Base-by-base conservation (phyloP, 1,140 invertebrate species). In the Archegozetes longisetosus region DNA sequence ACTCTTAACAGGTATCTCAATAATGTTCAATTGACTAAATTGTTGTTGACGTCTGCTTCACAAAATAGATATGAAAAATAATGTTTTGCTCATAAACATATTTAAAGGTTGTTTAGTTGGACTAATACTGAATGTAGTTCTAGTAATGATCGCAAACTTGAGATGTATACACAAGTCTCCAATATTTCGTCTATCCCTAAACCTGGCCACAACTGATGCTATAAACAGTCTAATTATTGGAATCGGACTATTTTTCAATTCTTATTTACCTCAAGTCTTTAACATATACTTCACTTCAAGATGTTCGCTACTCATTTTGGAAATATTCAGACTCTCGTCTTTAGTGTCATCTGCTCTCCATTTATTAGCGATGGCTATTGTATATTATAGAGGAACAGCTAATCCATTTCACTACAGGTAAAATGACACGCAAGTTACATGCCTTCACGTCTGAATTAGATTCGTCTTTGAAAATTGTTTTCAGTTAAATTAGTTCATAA, bases 311-410 rank as follows among this genome's bases (percentile, higher is more conserved):
- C 62, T 75, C 48, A 65, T 66, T 3, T 58, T 79, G 1, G 79
- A 80, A 67, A 76, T 72, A 1, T 69, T 78, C 25, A 65, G 79
- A 55, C 64, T 80, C 47, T 75, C 74, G 3, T 74, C 72, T 1
- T 70, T 80, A 27, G 70, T 80, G 12, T 77, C 80, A 3, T 80
- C 80, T 0, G 75, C 82, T 1, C 68, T 76, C 3, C 82, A 84
- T 67, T 72, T 84, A 4, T 64, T 82, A 17, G 77, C 77, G 2
- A 72, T 84, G 47, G 80, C 82, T 13, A 67, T 81, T 20, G 83
- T 83, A 68, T 82, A 84, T 65, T 82, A 80, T 68, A 69, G 81
- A n/a, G 80, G 80, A n/a, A 78, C 78, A 48, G 65, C 78, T 2
- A 73, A 74, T 58, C 80, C 80, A 0, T 71, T 82, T 2, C 79